These are phyloP conservation scores for Cirrhinus mrigala DNA, from an alignment of 2,797 vertebrate genomes.

Conservation along the genomic window DNA sequence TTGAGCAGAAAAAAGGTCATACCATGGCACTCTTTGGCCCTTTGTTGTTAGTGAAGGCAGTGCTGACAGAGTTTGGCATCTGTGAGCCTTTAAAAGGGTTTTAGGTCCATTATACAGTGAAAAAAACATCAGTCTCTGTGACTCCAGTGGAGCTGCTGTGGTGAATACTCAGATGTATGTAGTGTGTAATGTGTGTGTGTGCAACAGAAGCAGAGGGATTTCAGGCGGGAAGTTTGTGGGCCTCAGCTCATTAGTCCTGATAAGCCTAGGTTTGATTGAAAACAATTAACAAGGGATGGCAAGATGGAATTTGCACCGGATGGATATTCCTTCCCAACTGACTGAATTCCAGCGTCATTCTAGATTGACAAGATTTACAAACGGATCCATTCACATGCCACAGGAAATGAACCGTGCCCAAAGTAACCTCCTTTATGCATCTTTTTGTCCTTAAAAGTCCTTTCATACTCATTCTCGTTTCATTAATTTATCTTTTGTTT, in stretches of 20 bases:
- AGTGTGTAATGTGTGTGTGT: neutral
- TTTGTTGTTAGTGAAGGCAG: neutral
- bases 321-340: neutral
- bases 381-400: neutral
- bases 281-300: conserved; percentile 68
- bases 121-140: neutral
- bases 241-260: conserved; percentile 71
- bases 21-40: neutral
- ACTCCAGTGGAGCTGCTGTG: conserved; percentile 11
- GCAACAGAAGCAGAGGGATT: neutral
- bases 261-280: conserved; percentile 72
- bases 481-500: neutral
- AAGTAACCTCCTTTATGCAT: neutral
- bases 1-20: neutral
- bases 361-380: conserved; percentile 19
- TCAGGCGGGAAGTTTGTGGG: neutral
- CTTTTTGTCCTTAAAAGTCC: conserved; percentile 3
- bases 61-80: neutral
- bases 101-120: neutral
- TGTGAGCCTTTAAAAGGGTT: neutral
- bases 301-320: conserved; percentile 12
- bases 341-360: neutral
- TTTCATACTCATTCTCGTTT: neutral
- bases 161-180: conserved; percentile 18
- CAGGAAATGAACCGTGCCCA: neutral